Conservation (phyloP, 1,140 invertebrate genomes). For the Zaprionus inermis region DNA sequence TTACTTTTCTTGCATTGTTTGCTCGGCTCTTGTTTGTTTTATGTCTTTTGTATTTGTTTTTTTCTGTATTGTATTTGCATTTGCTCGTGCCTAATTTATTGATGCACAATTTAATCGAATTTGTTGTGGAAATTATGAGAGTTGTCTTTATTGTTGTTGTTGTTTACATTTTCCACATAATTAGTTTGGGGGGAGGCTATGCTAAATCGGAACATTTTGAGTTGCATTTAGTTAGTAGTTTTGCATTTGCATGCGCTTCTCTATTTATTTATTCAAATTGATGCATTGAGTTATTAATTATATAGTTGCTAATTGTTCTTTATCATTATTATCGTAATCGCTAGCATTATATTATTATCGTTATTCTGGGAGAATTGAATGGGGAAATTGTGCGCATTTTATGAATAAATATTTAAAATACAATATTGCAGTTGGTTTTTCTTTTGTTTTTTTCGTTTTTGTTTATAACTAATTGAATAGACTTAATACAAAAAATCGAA, state of each 20-base stretch:
- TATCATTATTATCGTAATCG: constrained; percentile 43
- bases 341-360: constrained; percentile 52
- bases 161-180: constrained; percentile 62
- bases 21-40: constrained; percentile 33
- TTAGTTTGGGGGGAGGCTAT: constrained; percentile 59
- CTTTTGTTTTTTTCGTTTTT: constrained; percentile 35
- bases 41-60: constrained; percentile 28
- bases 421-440: constrained; percentile 72
- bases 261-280: constrained; percentile 42
- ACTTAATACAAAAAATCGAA: constrained; percentile 36
- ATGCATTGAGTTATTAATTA: constrained; percentile 62
- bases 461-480: constrained; percentile 35
- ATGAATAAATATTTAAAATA: constrained; percentile 83
- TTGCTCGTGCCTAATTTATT: constrained; percentile 62
- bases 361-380: constrained; percentile 37
- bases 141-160: constrained; percentile 9
- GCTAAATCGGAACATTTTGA: constrained; percentile 80
- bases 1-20: constrained; percentile 29
- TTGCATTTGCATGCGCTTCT: constrained; percentile 54
- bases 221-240: constrained; percentile 66
- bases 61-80: constrained; percentile 19
- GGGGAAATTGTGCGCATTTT: constrained; percentile 42
- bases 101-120: constrained; percentile 70
- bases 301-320: constrained; percentile 62
- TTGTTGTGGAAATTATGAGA: constrained; percentile 59